Base-by-base conservation (phyloP, 2,888 invertebrate species). In the Yponomeuta evonymella region DNA sequence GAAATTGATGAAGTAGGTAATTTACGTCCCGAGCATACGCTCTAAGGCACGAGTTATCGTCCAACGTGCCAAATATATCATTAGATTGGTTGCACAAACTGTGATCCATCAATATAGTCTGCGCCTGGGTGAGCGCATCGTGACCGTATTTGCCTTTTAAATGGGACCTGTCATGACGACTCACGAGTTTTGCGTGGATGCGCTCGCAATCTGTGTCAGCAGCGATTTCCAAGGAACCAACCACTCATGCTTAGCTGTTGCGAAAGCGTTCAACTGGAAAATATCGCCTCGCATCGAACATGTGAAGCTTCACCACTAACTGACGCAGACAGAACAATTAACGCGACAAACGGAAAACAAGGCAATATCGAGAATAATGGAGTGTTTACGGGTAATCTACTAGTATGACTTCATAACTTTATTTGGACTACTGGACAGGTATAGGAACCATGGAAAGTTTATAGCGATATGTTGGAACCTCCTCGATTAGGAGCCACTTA, bases 61-160 rank as follows among this genome's bases (percentile, higher is more conserved):
- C 51, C 11, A 9, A 51, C 51, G 51, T 51, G 51, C 51, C 51
- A 51, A 51, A 51, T 51, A 51, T 51, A 51, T 51, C 51, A 51
- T 51, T 51, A 51, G 51, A 29, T 15, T 71, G 67, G 76, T 82
- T 81, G 78, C 82, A 78, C 80, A 81, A 81, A 79, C 74, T 51
- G 51, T 51, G 51, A 51, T 51, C 51, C 51, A 51, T 51, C 51
- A 51, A 51, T 51, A 51, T 12, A 10, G 51, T 51, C 2, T 51
- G 51, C 10, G 51, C 76, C 78, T 79, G 78, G 65, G 65, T 33
- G 29, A 51, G 81, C 81, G 79, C 82, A 81, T 88, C 89, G 90
- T 89, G 90, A 88, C 84, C 83, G 82, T 82, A 87, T 88, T 89
- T 88, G 88, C 86, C 83, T 87, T 89, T 84, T 84, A 88, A 88